A percentile compares a stretch with the other conserved stretches of the same genome.
Conservation (phyloP, 1,140 invertebrate species). For the Drosophila pachea region DNA sequence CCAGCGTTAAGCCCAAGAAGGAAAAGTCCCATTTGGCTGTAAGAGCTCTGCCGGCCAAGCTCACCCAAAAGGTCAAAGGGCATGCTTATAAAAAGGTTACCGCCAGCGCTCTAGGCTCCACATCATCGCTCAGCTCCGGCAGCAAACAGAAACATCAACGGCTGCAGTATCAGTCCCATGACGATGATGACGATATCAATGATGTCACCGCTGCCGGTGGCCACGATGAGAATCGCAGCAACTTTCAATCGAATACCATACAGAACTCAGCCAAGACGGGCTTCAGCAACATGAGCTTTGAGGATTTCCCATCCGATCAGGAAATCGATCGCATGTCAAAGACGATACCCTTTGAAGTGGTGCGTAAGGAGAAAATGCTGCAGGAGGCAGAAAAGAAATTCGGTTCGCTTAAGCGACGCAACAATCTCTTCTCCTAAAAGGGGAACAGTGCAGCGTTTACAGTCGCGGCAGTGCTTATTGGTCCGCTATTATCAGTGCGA, state of each 20-base stretch:
- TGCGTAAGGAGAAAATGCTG: slow-evolving; percentile 80
- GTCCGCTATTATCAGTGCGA: slow-evolving; percentile 3
- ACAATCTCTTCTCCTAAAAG: slow-evolving; percentile 83
- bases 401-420: slow-evolving; percentile 83
- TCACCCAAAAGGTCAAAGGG: slow-evolving; percentile 75
- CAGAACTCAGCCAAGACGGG: slow-evolving; percentile 80
- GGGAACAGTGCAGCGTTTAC: slow-evolving; percentile 4
- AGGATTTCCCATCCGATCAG: slow-evolving; percentile 87
- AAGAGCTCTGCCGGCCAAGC: slow-evolving; percentile 70
- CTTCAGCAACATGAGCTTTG: slow-evolving; percentile 89
- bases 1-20: slow-evolving; percentile 64
- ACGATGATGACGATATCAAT: slow-evolving; percentile 67
- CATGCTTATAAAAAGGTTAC: slow-evolving; percentile 71
- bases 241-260: slow-evolving; percentile 75
- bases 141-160: slow-evolving; percentile 76
- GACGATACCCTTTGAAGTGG: slow-evolving; percentile 84
- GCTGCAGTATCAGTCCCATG: slow-evolving; percentile 70
- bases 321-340: slow-evolving; percentile 72
- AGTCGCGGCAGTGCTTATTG: slow-evolving; percentile 9
- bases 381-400: slow-evolving; percentile 83
- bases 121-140: slow-evolving; percentile 61
- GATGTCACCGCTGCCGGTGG: not conserved
- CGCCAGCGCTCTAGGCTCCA: slow-evolving; percentile 58
- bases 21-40: slow-evolving; percentile 76
- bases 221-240: slow-evolving; percentile 56